Evolutionary conservation across 2,888 invertebrate genomes (phyloP).

Genomic region (Volucella inflata): DNA sequence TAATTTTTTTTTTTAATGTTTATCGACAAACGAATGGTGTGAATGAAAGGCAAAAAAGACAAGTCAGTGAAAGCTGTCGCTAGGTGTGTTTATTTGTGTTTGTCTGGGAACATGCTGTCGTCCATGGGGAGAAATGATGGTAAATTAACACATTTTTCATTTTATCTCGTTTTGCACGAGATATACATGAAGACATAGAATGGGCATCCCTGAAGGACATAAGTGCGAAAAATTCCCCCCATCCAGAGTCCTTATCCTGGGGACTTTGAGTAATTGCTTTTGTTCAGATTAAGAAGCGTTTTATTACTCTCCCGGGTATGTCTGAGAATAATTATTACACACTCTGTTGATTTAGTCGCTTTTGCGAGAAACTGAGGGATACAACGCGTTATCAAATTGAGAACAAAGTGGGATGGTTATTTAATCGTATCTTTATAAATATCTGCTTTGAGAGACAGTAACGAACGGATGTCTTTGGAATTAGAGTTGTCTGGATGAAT

Average conservation of each 20-base stretch:
- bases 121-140: slow-evolving; percentile 70
- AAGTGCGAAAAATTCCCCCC: slow-evolving; percentile 43
- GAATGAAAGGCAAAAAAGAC: slow-evolving; percentile 30
- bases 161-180: slow-evolving; percentile 45
- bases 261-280: slow-evolving; percentile 75
- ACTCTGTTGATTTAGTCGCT: slow-evolving; percentile 70
- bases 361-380: not conserved
- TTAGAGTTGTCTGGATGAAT: too few species aligned
- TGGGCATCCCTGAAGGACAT: slow-evolving; percentile 30
- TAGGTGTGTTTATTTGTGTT: not conserved
- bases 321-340: slow-evolving; percentile 71
- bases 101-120: not conserved
- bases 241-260: slow-evolving; percentile 41
- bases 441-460: too few species aligned
- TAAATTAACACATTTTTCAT: slow-evolving; percentile 75
- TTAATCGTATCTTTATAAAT: too few species aligned
- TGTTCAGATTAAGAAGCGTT: slow-evolving; percentile 73
- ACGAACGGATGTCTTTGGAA: too few species aligned
- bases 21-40: slow-evolving; percentile 45
- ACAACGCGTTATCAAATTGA: not conserved
- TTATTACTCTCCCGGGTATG: slow-evolving; percentile 71
- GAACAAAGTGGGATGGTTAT: too few species aligned
- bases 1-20: slow-evolving; percentile 45
- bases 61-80: slow-evolving; percentile 12
- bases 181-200: too few species aligned